Evolutionary conservation across 2,113 vertebrate species (phyloP).

Genomic region (Struthidea cinerea): DNA sequence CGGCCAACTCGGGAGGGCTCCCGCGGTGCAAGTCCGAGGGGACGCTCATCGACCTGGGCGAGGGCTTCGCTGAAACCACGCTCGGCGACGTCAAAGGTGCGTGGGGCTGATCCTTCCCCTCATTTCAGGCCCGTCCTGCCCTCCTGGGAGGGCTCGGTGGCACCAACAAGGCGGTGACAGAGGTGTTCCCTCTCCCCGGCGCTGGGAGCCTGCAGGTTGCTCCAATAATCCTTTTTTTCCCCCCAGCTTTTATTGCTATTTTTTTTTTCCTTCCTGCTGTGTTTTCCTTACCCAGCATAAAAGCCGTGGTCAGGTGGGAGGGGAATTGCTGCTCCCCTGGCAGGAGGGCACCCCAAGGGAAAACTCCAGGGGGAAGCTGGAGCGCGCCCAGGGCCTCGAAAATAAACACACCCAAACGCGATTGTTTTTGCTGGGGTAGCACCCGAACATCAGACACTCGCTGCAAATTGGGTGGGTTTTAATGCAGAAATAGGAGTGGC

Average conservation of each 20-base stretch:
- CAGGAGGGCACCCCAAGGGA: neutral
- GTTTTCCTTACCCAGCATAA: neutral
- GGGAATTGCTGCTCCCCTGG: neutral
- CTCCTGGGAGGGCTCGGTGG: neutral
- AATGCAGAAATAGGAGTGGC: neutral
- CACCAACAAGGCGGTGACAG: fast-evolving
- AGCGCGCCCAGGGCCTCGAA: fast-evolving
- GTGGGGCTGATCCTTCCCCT: neutral
- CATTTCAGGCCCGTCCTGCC: fast-evolving
- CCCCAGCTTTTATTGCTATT: neutral
- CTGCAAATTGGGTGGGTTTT: neutral
- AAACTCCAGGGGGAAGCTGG: neutral
- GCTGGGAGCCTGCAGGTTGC: neutral
- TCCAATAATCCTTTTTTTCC: neutral
- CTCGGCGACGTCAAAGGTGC: constrained; percentile 90
- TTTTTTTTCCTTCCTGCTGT: neutral
- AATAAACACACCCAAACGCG: neutral
- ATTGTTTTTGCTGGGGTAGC: neutral
- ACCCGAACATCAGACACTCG: neutral
- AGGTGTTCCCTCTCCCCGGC: fast-evolving
- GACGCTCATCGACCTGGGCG: constrained; percentile 86
- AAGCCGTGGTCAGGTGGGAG: neutral
- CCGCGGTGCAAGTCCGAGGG: constrained; percentile 94
- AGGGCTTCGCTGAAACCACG: constrained; percentile 79
- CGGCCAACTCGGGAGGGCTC: constrained; percentile 80